Evolutionary conservation across 35 echinoderm and acorn worm genomes (phyloP), one percentile per base, ranked within the genome.

Genomic region (Lytechinus pictus): DNA sequence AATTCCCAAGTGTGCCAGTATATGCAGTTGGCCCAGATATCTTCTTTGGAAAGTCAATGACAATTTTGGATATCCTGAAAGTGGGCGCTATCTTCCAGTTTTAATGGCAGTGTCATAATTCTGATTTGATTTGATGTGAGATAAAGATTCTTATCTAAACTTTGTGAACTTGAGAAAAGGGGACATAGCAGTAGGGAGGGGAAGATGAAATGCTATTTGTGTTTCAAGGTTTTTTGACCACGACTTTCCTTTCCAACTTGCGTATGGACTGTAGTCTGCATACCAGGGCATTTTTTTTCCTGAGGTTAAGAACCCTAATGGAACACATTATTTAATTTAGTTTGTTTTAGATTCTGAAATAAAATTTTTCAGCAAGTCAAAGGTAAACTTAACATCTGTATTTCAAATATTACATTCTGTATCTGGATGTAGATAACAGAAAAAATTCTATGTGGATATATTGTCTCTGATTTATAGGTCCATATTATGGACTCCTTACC

Each of bases 181-280:
- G 66, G 66, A 79, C 66, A 79, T 79, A 79, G 66, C 66, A 79
- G 66, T 79, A 24, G 66, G 66, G 66, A 79, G 66, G 66, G 66
- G 66, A 79, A 79, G 66, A 79, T 2, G 66, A 79, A 79, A 79
- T n/a, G 66, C 66, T 79, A 79, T 79, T 79, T 79, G 66, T 79
- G 66, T 79, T 79, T 79, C 66, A 79, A 79, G 66, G 66, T 79
- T 79, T 60, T 19, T 79, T 79, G 66, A 79, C 66, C 66, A 79
- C 66, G 5, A 24, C 66, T 79, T 79, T 24, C 66, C 66, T 79
- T 79, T 79, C 66, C 66, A 79, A 16, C 16, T 79, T 79, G 19
- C 66, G 19, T 79, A 79, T 79, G 19, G 19, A 6, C 66, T n/a
- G 66, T 79, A 79, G 66, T 79, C 66, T 79, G 16, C 66, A 27